phyloP scores from a whole-genome alignment of 2,113 vertebrate species.

The Lates calcarifer region DNA sequence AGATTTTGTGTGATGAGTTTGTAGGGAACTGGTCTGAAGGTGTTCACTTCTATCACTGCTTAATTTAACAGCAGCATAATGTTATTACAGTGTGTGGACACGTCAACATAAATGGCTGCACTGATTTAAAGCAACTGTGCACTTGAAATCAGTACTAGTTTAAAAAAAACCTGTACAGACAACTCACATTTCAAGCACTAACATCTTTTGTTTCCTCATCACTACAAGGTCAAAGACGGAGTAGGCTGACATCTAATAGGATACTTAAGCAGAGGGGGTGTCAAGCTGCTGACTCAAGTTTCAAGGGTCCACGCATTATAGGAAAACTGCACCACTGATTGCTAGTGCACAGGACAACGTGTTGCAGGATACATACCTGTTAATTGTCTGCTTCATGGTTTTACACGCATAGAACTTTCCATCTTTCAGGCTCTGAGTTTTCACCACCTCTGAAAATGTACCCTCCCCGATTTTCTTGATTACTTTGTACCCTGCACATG shows the following conservation, averaged over 20 bases:
- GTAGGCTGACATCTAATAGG: conserved; percentile 45
- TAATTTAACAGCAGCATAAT: neutral
- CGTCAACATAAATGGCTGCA: neutral
- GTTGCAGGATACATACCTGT: conserved; percentile 82
- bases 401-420: conserved; percentile 90
- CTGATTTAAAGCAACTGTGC: conserved; percentile 11
- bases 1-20: neutral
- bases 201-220: conserved; percentile 32
- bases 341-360: neutral
- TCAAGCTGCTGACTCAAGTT: conserved; percentile 49
- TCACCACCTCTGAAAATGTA: conserved; percentile 91
- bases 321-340: conserved; percentile 4
- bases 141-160: neutral
- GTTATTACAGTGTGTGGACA: neutral
- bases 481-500: conserved; percentile 86
- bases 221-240: conserved; percentile 47
- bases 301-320: conserved; percentile 36
- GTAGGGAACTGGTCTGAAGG: neutral
- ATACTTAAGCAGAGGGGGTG: conserved; percentile 23
- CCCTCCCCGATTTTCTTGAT: conserved; percentile 91
- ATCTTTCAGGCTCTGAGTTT: conserved; percentile 88
- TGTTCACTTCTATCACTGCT: neutral
- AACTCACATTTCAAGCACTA: conserved; percentile 2
- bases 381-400: conserved; percentile 89
- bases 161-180: neutral